Base-by-base conservation (phyloP, 2,888 invertebrate species). In the Fissipunctia ypsillon region DNA sequence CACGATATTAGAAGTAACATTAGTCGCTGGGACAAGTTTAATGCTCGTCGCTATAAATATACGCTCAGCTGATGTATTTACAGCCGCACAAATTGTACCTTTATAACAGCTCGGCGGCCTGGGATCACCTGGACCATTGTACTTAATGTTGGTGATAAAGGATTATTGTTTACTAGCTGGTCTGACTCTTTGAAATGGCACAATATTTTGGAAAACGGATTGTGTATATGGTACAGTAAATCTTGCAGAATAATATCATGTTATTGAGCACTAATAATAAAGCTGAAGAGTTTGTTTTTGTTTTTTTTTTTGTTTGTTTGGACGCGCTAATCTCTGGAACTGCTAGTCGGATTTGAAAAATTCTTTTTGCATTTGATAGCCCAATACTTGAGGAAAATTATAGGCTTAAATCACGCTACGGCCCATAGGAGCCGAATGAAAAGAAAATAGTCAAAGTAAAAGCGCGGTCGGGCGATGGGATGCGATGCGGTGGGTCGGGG, bases 31-130 rank as follows among this genome's bases (percentile, higher is more conserved):
- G 85, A 85, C 82, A 88, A 89, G 83, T 91, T 89, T 89, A 90
- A 90, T 89, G 90, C 78, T 85, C 85, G 81, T 88, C 88, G 87
- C 88, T 82, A 90, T 91, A 90, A 91, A 91, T 91, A 90, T 88
- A 86, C 80, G 80, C 81, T 76, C 69, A 68, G 70, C 84, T 85
- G 89, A 89, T 87, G 84, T 89, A 89, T 90, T 89, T 89, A 88
- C 84, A 81, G 85, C 69, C 69, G 64, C 60, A 60, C 76, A 80
- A 85, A 83, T 78, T 77, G 78, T 76, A 76, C 85, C 78, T 78
- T 81, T 85, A 86, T 76, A 79, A 75, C 80, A 50, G 78, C 83
- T 69, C 10, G 3, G 80, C 28, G 67, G 59, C 54, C 19, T 41
- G 76, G 68, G 73, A 76, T 82, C 84, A 85, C 78, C 82, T 76